Evolutionary conservation across 2,113 vertebrate genomes (phyloP).

Genomic region (Centrocercus urophasianus): DNA sequence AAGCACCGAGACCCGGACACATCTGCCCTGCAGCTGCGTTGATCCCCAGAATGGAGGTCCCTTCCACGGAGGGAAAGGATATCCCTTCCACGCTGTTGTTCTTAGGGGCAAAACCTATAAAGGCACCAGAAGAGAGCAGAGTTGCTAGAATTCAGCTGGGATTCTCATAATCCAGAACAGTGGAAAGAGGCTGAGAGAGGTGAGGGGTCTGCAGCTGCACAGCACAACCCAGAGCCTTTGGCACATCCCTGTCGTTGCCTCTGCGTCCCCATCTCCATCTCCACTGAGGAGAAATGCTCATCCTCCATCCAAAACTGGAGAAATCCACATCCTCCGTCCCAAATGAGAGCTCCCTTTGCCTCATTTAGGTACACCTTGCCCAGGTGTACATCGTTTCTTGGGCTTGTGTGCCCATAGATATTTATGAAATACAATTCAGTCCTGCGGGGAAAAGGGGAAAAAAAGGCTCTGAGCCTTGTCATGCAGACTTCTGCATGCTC

Average conservation of each 20-base stretch:
- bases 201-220: neutral
- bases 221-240: accelerated
- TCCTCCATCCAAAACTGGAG: neutral
- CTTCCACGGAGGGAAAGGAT: neutral
- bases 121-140: neutral
- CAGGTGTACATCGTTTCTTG: neutral
- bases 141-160: neutral
- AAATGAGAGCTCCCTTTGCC: neutral
- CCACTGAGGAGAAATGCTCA: accelerated
- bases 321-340: neutral
- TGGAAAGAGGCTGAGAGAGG: neutral
- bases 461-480: neutral
- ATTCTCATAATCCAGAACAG: neutral
- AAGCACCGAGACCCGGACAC: no score
- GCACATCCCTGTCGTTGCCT: neutral
- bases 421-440: no score
- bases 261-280: neutral
- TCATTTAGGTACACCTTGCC: neutral
- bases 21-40: neutral
- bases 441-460: no score
- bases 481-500: accelerated
- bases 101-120: neutral
- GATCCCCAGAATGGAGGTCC: neutral
- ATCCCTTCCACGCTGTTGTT: neutral
- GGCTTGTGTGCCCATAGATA: neutral